Evolutionary conservation across 1,140 invertebrate species (phyloP).

Genomic region (Drosophila teissieri): DNA sequence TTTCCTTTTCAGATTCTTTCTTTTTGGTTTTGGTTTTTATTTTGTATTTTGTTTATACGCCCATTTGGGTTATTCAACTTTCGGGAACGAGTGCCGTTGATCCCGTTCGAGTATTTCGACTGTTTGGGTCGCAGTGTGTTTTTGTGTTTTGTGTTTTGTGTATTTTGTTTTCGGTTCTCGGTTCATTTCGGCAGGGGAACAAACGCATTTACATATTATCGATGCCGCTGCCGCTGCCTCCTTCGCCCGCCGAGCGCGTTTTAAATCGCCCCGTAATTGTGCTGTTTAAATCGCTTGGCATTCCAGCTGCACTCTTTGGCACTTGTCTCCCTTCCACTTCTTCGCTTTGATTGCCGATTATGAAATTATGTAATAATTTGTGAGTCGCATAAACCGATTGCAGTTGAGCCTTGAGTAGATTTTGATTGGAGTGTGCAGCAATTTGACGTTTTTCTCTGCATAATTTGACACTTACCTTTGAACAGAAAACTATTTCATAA

Average conservation of each 20-base stretch:
- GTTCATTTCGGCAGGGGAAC: conserved; percentile 66
- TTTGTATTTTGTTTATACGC: conserved; percentile 67
- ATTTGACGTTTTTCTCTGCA: conserved; percentile 2
- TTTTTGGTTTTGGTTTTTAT: background rate
- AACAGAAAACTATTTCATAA: background rate
- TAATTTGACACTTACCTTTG: background rate
- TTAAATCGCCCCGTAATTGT: conserved; percentile 62
- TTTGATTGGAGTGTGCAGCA: background rate
- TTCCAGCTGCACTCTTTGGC: conserved; percentile 55
- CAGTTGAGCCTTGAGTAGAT: conserved; percentile 13
- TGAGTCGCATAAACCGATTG: conserved; percentile 28
- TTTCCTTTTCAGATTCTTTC: too few relatives aligned
- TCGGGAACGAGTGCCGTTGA: conserved; percentile 76
- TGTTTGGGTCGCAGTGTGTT: conserved; percentile 42
- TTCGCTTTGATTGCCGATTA: conserved; percentile 26
- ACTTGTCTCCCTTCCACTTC: conserved; percentile 30
- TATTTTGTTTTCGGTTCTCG: conserved; percentile 54
- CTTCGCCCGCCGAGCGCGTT: conserved; percentile 10
- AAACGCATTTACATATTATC: conserved; percentile 77
- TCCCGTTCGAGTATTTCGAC: conserved; percentile 76
- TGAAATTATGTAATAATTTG: conserved; percentile 66
- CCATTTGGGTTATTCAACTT: conserved; percentile 81
- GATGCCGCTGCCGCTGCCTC: conserved; percentile 18
- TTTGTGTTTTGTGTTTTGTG: conserved; percentile 22
- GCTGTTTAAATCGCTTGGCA: conserved; percentile 59